These are phyloP conservation scores for Urophycis tenuis DNA, from an alignment of 2,797 vertebrate species.

Conservation along the genomic window DNA sequence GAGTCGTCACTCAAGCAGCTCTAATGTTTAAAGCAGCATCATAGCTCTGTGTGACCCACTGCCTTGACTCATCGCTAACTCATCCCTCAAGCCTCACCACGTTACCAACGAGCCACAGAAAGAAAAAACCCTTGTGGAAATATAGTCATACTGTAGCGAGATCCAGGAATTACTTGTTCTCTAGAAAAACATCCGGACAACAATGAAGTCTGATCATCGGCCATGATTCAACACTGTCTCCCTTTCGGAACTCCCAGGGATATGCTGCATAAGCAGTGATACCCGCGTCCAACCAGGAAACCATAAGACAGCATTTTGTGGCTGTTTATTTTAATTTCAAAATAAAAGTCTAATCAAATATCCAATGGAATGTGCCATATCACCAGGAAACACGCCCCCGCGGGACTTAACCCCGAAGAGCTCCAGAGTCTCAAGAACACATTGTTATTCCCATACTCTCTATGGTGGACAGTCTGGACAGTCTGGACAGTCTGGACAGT, in stretches of 20 bases:
- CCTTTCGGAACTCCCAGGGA: neutral
- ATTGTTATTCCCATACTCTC: conserved; percentile 37
- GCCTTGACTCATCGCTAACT: neutral
- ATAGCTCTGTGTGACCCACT: neutral
- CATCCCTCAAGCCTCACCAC: neutral
- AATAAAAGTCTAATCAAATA: neutral
- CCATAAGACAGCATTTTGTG: neutral
- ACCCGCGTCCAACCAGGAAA: neutral
- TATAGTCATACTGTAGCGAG: neutral
- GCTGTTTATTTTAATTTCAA: neutral
- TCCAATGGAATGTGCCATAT: neutral
- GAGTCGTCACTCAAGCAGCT: neutral
- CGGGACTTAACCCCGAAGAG: neutral
- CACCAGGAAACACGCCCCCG: neutral
- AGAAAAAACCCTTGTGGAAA: neutral
- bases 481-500: too few species aligned
- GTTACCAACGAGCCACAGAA: neutral
- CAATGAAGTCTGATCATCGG: neutral
- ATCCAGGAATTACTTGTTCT: neutral
- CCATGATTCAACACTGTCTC: neutral
- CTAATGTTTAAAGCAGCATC: neutral
- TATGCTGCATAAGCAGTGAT: neutral
- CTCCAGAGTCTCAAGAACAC: conserved; percentile 36
- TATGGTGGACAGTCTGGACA: conserved; percentile 50
- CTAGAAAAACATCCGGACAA: neutral